Conservation (phyloP, 1,140 invertebrate genomes). For the Oryctes rhinoceros region DNA sequence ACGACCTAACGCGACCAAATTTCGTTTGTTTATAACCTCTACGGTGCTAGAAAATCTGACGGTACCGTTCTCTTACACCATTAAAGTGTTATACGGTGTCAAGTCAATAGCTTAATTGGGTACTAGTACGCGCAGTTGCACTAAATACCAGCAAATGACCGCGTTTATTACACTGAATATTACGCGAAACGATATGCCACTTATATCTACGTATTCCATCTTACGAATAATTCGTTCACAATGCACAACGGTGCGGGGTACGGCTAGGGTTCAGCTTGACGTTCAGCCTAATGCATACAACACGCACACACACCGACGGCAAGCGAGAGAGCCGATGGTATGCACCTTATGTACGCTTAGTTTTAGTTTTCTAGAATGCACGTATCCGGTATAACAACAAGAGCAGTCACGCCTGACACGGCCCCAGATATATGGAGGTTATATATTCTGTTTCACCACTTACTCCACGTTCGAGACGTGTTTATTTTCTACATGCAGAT, state of each 20-base stretch:
- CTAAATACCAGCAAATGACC: background rate
- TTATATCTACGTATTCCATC: background rate
- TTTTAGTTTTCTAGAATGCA: constrained; percentile 52
- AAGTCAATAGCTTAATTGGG: constrained; percentile 10
- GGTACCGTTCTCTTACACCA: no score
- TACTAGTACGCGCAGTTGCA: background rate
- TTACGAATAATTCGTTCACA: background rate
- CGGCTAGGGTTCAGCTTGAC: background rate
- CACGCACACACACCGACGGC: background rate
- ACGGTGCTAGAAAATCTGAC: no score
- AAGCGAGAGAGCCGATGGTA: background rate
- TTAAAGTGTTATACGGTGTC: constrained; percentile 20
- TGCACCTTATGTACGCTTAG: background rate
- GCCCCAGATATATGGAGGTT: constrained; percentile 56
- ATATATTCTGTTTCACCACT: constrained; percentile 44
- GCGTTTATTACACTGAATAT: background rate
- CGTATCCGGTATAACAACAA: constrained; percentile 56
- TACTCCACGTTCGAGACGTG: background rate
- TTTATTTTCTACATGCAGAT: constrained; percentile 11
- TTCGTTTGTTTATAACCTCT: no score
- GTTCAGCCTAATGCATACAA: no score
- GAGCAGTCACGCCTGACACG: constrained; percentile 57
- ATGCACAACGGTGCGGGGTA: background rate
- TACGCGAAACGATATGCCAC: background rate
- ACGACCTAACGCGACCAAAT: no score